Conservation (phyloP, 2,113 vertebrate species). For the Grus americana region DNA sequence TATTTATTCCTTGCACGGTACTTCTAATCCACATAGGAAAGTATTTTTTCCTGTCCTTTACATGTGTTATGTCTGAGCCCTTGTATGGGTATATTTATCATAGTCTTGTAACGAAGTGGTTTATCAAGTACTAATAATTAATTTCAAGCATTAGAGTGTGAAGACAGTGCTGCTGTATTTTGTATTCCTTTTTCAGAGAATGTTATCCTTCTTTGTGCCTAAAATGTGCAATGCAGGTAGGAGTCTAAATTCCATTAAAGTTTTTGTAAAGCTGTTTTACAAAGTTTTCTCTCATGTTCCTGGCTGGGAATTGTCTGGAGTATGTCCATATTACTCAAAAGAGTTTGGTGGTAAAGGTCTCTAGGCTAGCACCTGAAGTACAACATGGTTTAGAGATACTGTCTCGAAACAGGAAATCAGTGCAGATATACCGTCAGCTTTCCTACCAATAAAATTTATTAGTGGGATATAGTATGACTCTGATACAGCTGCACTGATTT, state of each 20-base stretch:
- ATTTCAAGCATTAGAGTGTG: neutral
- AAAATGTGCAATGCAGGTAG: neutral
- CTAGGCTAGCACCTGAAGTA: neutral
- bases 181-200: neutral
- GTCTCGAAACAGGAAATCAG: accelerated
- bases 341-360: neutral
- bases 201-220: neutral
- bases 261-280: neutral
- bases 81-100: neutral
- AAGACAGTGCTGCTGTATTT: neutral
- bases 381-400: neutral
- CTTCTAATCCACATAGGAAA: neutral
- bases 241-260: neutral
- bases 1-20: neutral
- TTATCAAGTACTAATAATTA: neutral
- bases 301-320: neutral
- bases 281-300: neutral
- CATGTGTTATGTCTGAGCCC: neutral
- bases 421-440: neutral
- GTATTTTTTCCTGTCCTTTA: neutral
- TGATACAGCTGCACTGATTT: neutral
- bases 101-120: neutral
- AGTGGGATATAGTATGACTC: too few species aligned
- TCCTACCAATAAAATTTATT: neutral
- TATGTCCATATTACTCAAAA: neutral